Base-by-base conservation (phyloP, 2,113 vertebrate genomes). In the Tichodroma muraria region DNA sequence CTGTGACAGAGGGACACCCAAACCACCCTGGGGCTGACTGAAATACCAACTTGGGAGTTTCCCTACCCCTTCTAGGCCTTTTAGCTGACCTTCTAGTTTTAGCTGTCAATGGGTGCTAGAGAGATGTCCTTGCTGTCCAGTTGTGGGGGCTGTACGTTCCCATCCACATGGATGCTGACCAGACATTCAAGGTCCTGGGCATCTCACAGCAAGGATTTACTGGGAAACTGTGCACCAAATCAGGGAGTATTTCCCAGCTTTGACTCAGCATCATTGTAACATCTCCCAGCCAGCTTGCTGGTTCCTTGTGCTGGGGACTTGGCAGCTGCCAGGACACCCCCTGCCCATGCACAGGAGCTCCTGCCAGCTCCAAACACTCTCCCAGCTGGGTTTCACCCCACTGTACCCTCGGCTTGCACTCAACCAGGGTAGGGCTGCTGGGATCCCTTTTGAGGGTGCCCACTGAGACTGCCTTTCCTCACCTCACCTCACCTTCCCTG, bases 141-240 rank as follows among this genome's bases (percentile, higher is more conserved):
- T 19, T 44, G 8, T 42, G 31, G 17, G 27, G 22, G 18, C 16
- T n/a, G 1, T 19, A 61, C 2, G 0, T 28, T 68, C 61, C 54
- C 23, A 28, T 59, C 18, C 0, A 0, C 25, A 40, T 0, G 0
- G 37, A 49, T 49, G 22, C 37, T 6, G 11, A 35, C 3, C 63
- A 59, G 49, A 30, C 1, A 6, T 47, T 15, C 25, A 16, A 24
- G 45, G 37, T 82, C 15, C 45, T 11, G 33, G 23, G 25, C n/a
- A 72, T 23, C 76, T 59, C 44, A 15, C 24, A 35, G 37, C 31
- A 33, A 38, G n/a, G 49, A 5, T 84, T 84, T 94, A 33, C 40
- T 27, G 65, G 23, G 40, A n/a, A 71, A 23, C 28, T 33, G 13
- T 40, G 66, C 53, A 18, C 18, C 1, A 3, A 23, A 57, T 45